A percentile compares a stretch with the other conserved stretches of the same genome.
These are phyloP conservation scores for Spizaetus ornatus DNA, from an alignment of 2,113 vertebrate genomes.

Conservation along the genomic window DNA sequence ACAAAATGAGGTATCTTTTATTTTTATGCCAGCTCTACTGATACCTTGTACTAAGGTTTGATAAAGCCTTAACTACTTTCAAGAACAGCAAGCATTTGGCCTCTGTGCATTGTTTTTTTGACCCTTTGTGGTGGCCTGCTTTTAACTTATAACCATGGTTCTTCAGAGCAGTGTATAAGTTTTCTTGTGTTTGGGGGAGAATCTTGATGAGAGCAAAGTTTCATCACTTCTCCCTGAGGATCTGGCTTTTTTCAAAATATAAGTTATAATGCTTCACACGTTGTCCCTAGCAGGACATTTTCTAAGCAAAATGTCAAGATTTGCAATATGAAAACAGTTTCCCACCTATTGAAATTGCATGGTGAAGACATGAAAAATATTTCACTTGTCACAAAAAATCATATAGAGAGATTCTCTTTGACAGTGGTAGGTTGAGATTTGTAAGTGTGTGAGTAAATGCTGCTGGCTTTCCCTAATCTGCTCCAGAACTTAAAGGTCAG, in stretches of 20 bases:
- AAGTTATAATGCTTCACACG: background rate
- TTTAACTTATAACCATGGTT: background rate
- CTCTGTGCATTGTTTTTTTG: background rate
- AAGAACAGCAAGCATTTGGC: background rate
- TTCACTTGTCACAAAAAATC: background rate
- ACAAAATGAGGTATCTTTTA: background rate
- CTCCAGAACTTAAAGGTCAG: background rate
- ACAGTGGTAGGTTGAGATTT: background rate
- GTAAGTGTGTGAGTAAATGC: background rate
- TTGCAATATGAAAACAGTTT: background rate
- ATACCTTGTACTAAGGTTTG: background rate
- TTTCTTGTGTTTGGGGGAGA: background rate
- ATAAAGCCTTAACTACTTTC: background rate
- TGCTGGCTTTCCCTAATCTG: background rate
- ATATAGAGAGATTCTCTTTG: background rate
- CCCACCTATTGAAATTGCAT: background rate
- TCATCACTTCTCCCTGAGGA: background rate
- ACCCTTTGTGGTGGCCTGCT: background rate
- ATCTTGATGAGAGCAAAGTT: background rate
- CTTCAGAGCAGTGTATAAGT: background rate
- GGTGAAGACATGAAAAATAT: background rate
- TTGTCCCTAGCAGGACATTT: background rate
- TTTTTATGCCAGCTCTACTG: background rate
- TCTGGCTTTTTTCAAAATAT: background rate
- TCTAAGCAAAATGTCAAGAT: slow-evolving; percentile 14